A percentile compares a stretch with the other conserved stretches of the same genome.
phyloP scores from a whole-genome alignment of 2,888 invertebrate species.

The Habroteleia sp. region DNA sequence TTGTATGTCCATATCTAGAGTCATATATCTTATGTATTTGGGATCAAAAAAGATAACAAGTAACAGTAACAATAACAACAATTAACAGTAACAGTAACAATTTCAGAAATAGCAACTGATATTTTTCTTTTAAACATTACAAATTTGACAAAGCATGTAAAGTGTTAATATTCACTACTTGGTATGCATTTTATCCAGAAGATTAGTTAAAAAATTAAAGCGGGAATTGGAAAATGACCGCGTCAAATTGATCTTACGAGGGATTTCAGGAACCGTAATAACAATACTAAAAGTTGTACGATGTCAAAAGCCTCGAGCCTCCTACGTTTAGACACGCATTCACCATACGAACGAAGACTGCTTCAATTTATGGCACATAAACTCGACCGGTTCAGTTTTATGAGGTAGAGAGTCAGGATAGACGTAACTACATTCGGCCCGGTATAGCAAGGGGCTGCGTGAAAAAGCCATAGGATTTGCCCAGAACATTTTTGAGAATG shows the following conservation, averaged over 20 bases:
- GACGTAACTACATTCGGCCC: slow-evolving; percentile 58
- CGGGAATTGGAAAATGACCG: slow-evolving; percentile 38
- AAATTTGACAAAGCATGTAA: too few relatives aligned
- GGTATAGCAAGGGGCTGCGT: slow-evolving; percentile 33
- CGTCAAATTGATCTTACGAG: slow-evolving; percentile 34
- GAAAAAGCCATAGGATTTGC: slow-evolving; percentile 53
- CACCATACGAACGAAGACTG: slow-evolving; percentile 69
- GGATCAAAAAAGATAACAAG: too few relatives aligned
- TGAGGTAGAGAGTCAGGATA: slow-evolving; percentile 71
- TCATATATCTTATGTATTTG: too few relatives aligned
- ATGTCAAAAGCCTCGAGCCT: slow-evolving; percentile 46
- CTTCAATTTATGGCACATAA: slow-evolving; percentile 79
- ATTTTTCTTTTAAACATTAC: too few relatives aligned
- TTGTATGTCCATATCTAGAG: too few relatives aligned
- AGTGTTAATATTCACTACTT: too few relatives aligned
- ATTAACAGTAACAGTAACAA: too few relatives aligned
- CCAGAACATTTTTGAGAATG: slow-evolving; percentile 18
- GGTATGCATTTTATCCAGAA: too few relatives aligned
- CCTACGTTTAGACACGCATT: slow-evolving; percentile 67
- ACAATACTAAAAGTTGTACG: slow-evolving; percentile 28
- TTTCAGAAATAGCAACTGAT: too few relatives aligned
- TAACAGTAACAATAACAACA: too few relatives aligned
- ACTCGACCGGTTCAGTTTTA: slow-evolving; percentile 71
- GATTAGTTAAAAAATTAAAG: too few relatives aligned
- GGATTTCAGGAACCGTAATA: slow-evolving; percentile 41